A percentile compares a stretch with the other conserved stretches of the same genome.
phyloP scores from a whole-genome alignment of 2,888 invertebrate genomes.

The Athalia circularis region DNA sequence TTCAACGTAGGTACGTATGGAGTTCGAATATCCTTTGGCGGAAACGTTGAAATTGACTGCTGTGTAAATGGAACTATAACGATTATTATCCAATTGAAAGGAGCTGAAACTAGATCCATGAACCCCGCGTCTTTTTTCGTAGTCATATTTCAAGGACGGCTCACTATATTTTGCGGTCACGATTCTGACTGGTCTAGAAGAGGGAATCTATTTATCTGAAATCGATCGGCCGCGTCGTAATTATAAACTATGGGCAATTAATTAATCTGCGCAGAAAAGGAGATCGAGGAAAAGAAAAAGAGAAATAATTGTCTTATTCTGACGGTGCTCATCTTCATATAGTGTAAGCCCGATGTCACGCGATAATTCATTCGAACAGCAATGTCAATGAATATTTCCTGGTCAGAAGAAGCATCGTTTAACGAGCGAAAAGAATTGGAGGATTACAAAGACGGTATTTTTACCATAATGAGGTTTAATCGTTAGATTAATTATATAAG shows the following conservation, averaged over 20 bases:
- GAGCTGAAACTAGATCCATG: constrained; percentile 12
- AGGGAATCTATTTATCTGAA: too few relatives aligned
- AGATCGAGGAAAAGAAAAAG: not conserved
- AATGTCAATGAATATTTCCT: not conserved
- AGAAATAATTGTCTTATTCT: too few relatives aligned
- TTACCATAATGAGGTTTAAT: constrained; percentile 25
- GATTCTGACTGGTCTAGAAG: not conserved
- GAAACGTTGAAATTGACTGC: not conserved
- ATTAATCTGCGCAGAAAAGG: too few relatives aligned
- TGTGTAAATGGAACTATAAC: not conserved
- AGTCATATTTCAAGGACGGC: not conserved
- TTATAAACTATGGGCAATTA: too few relatives aligned
- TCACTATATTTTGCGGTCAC: not conserved
- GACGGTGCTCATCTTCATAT: too few relatives aligned
- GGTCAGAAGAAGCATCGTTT: not conserved
- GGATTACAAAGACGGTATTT: constrained; percentile 24
- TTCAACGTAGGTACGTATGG: too few relatives aligned
- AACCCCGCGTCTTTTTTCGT: not conserved
- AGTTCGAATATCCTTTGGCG: too few relatives aligned
- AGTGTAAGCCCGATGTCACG: too few relatives aligned
- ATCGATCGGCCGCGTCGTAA: too few relatives aligned
- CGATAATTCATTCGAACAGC: too few relatives aligned
- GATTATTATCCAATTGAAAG: constrained; percentile 3
- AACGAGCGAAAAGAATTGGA: constrained; percentile 18
- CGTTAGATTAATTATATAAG: constrained; percentile 32